Base-by-base conservation (phyloP, 2,797 vertebrate genomes). In the Philypnodon macrostomus region DNA sequence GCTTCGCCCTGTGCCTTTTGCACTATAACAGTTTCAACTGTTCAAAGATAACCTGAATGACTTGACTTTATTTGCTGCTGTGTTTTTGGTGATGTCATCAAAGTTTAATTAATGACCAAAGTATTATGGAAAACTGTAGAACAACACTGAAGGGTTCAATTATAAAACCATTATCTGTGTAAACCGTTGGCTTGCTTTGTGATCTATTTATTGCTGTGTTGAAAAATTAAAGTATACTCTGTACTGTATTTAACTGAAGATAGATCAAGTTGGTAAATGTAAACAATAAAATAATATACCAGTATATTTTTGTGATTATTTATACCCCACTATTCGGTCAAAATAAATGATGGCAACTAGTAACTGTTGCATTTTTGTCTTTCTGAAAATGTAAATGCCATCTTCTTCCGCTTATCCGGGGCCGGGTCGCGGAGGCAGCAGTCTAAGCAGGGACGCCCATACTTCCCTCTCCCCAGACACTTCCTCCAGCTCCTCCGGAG, bases 1-100 rank as follows among this genome's bases (percentile, higher is more conserved):
- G 12, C 9, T 41, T 61, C 57, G 70, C 42, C 50, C 8, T 33
- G 55, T 79, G 69, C 69, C 61, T 81, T 70, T n/a, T n/a, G n/a
- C n/a, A n/a, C n/a, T n/a, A n/a, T n/a, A n/a, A n/a, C n/a, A n/a
- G n/a, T n/a, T n/a, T n/a, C n/a, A n/a, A n/a, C n/a, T n/a, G n/a
- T n/a, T n/a, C n/a, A n/a, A n/a, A 23, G 6, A 3, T 3, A 23
- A 23, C 21, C 21, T 32, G 23, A 48, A 44, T 18, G 36, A 5
- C 4, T 18, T 4, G 16, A 2, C 36, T 24, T 10, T 26, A 4
- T 24, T 36, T 36, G 15, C 15, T 9, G 3, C 4, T 36, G 1
- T 12, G 9, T 2, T 15, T 15, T 30, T 27, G 9, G 26, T 11
- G 16, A 17, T 11, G n/a, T n/a, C n/a, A 4, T 18, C n/a, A 38